A percentile compares a stretch with the other conserved stretches of the same genome.
Evolutionary conservation across 2,113 vertebrate genomes (phyloP).

Genomic region (Vimba vimba): DNA sequence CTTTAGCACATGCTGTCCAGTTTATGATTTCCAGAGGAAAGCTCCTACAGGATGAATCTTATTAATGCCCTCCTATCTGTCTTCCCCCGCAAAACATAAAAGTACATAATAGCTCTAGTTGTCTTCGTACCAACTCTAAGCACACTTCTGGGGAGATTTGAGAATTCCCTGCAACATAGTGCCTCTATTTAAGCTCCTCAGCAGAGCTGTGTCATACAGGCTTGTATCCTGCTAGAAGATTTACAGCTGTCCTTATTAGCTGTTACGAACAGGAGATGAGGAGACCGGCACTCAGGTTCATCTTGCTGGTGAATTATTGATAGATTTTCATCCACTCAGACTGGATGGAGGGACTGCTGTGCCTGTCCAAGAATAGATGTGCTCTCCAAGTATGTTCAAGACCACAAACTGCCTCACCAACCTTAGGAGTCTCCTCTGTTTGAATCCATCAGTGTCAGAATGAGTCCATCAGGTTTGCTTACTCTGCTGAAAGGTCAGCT

Average conservation of each 20-base stretch:
- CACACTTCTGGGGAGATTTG: slow-evolving; percentile 23
- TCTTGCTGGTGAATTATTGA: slow-evolving; percentile 77
- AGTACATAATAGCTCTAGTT: slow-evolving; percentile 3
- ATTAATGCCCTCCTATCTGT: neutral
- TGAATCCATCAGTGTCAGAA: slow-evolving; percentile 32
- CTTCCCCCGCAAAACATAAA: neutral
- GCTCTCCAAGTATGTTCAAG: slow-evolving; percentile 30
- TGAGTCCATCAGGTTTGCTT: neutral
- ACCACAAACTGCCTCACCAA: slow-evolving; percentile 4
- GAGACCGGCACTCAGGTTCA: slow-evolving; percentile 66
- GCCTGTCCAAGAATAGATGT: slow-evolving; percentile 33
- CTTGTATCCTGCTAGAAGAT: slow-evolving; percentile 61
- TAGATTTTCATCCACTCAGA: slow-evolving; percentile 62
- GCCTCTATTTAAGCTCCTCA: neutral
- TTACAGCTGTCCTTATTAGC: slow-evolving; percentile 64
- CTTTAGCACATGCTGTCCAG: neutral
- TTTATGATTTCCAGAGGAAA: slow-evolving; percentile 23
- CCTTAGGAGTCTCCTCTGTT: slow-evolving; percentile 18
- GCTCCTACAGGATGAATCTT: neutral
- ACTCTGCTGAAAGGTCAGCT: neutral
- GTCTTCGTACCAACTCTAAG: neutral
- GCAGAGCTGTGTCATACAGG: slow-evolving; percentile 57
- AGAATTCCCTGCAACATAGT: neutral
- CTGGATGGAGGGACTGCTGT: slow-evolving; percentile 16
- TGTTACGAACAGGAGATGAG: slow-evolving; percentile 60